phyloP scores from a whole-genome alignment of 1,140 invertebrate genomes.

The Goniozus legneri region DNA sequence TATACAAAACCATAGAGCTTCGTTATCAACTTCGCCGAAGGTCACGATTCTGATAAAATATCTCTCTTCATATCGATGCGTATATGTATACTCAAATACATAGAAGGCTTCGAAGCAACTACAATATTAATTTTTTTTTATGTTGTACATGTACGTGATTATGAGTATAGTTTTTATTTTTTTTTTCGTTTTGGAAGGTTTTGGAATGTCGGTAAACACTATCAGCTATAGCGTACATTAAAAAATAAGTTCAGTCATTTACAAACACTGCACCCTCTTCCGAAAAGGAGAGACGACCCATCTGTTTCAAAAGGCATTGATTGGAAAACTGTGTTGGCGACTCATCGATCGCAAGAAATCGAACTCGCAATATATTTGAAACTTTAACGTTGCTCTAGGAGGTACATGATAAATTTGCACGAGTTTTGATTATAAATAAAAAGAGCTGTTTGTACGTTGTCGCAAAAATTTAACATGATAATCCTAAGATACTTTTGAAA shows the following conservation, averaged over 20 bases:
- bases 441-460: too few relatives aligned
- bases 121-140: conserved; percentile 18
- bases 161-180: conserved; percentile 18
- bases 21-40: conserved; percentile 9
- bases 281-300: conserved; percentile 28
- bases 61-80: conserved; percentile 18
- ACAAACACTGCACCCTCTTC: conserved; percentile 32
- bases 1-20: neutral
- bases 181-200: conserved; percentile 25
- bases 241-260: conserved; percentile 44
- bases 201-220: conserved; percentile 33
- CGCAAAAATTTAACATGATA: too few relatives aligned
- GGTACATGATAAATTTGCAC: too few relatives aligned
- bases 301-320: conserved; percentile 11
- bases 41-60: conserved; percentile 12
- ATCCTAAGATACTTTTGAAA: too few relatives aligned
- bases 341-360: too few relatives aligned
- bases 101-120: conserved; percentile 30
- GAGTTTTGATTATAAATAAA: too few relatives aligned
- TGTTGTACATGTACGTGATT: conserved; percentile 25
- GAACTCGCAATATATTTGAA: too few relatives aligned
- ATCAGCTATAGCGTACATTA: conserved; percentile 38
- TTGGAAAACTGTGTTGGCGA: too few relatives aligned
- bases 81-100: conserved; percentile 36
- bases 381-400: too few relatives aligned